Conservation (phyloP, 2,888 invertebrate genomes). For the Pollenia griseotomentosa region DNA sequence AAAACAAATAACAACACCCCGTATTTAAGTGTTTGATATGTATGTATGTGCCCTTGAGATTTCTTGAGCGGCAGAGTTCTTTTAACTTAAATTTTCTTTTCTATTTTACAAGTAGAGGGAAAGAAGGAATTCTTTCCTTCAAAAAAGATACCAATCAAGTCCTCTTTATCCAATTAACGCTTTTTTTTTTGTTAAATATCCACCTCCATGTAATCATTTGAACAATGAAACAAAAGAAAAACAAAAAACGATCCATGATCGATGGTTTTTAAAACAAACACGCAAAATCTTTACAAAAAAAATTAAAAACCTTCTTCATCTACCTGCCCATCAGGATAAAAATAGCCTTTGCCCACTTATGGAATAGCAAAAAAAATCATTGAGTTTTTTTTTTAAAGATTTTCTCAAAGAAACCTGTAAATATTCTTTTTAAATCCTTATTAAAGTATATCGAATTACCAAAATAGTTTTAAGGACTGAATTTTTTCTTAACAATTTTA, state of each 20-base stretch:
- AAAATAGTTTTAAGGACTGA: slow-evolving; percentile 1
- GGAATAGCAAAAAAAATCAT: not conserved
- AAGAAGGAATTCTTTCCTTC: not conserved
- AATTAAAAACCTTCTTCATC: not conserved
- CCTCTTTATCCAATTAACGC: slow-evolving; percentile 66
- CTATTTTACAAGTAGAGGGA: not conserved
- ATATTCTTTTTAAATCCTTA: slow-evolving; percentile 43
- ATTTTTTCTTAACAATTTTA: not conserved
- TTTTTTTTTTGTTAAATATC: slow-evolving; percentile 52
- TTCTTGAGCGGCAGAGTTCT: slow-evolving; percentile 43
- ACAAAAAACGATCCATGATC: slow-evolving; percentile 34
- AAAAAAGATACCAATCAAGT: slow-evolving; percentile 46
- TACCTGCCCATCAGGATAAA: slow-evolving; percentile 8
- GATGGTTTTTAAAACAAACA: slow-evolving; percentile 41
- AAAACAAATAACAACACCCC: slow-evolving; percentile 65
- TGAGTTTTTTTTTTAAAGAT: not conserved
- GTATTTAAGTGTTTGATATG: slow-evolving; percentile 14
- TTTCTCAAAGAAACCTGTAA: slow-evolving; percentile 7
- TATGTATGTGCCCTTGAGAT: slow-evolving; percentile 35
- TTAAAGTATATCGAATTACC: slow-evolving; percentile 49
- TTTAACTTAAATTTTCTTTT: slow-evolving; percentile 39
- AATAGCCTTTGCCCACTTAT: slow-evolving; percentile 49
- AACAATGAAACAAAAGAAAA: slow-evolving; percentile 1
- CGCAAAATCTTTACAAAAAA: not conserved
- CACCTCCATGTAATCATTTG: slow-evolving; percentile 66